Percentiles rank a stretch among this genome's conserved stretches.
phyloP scores from a whole-genome alignment of 2,113 vertebrate genomes.

The Bucco capensis region DNA sequence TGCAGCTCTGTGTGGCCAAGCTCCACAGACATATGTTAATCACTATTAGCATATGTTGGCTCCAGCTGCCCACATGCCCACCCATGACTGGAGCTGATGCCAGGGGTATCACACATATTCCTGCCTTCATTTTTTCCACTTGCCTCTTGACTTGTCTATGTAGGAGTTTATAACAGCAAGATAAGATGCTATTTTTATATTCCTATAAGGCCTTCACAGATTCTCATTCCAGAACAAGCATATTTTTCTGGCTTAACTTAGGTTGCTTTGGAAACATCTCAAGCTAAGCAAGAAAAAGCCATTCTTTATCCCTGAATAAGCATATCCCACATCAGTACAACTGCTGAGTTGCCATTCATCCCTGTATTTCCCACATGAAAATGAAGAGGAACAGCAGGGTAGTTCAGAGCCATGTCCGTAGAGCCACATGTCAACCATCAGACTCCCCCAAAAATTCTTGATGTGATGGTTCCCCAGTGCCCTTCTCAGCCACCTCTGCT shows the following conservation, averaged over 20 bases:
- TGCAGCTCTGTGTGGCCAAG: not conserved
- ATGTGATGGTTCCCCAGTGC: rapidly evolving
- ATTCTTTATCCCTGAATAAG: not conserved
- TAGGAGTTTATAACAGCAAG: not conserved
- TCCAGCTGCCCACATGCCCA: slow-evolving; percentile 22
- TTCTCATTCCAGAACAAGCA: not conserved
- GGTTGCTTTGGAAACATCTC: not conserved
- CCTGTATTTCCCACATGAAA: not conserved
- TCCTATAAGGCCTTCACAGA: not conserved
- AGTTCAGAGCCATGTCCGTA: not conserved
- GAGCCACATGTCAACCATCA: rapidly evolving
- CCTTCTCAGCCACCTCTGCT: not conserved
- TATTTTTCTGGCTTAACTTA: slow-evolving; percentile 8
- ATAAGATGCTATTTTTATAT: slow-evolving; percentile 38
- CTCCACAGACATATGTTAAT: not conserved
- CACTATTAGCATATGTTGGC: not conserved
- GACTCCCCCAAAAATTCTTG: not conserved
- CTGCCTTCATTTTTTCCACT: not conserved
- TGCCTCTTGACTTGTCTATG: not conserved
- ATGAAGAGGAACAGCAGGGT: not conserved
- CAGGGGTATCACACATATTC: not conserved
- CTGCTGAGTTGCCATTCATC: not conserved
- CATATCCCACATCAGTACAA: not conserved
- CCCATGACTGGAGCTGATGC: not conserved
- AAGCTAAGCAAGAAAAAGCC: not conserved